Conservation (phyloP, 2,888 invertebrate genomes). For the Apodemia duryi region DNA sequence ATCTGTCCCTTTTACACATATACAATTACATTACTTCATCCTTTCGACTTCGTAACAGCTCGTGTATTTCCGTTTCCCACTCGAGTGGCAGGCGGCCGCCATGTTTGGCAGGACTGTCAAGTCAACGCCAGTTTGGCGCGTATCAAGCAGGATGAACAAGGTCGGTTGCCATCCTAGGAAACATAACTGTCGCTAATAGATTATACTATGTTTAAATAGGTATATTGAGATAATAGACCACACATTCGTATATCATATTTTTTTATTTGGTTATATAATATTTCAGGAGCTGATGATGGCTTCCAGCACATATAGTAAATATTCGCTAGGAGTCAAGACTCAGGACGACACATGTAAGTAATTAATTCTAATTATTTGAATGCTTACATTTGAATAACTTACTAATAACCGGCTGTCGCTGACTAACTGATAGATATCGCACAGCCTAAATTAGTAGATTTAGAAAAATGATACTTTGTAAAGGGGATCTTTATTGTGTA, state of each 20-base stretch:
- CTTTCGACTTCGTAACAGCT: conserved; percentile 70
- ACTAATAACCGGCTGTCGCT: no score
- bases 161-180: conserved; percentile 56
- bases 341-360: not conserved
- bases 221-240: conserved; percentile 6
- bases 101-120: conserved; percentile 78
- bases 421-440: no score
- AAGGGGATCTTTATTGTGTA: no score
- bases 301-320: not conserved
- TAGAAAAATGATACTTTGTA: no score
- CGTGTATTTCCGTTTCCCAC: conserved; percentile 77
- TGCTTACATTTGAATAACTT: not conserved
- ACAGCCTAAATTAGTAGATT: no score
- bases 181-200: conserved; percentile 35
- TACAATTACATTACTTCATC: conserved; percentile 57
- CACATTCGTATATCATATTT: not conserved
- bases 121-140: conserved; percentile 76
- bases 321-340: not conserved
- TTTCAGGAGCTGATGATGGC: conserved; percentile 13
- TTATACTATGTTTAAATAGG: conserved; percentile 18
- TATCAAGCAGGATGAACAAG: conserved; percentile 60
- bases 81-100: conserved; percentile 59
- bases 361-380: not conserved
- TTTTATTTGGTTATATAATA: not conserved
- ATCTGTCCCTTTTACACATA: conserved; percentile 68